These are phyloP conservation scores for Aplodontia rufa DNA, from an alignment of 2,113 vertebrate species.

Conservation along the genomic window DNA sequence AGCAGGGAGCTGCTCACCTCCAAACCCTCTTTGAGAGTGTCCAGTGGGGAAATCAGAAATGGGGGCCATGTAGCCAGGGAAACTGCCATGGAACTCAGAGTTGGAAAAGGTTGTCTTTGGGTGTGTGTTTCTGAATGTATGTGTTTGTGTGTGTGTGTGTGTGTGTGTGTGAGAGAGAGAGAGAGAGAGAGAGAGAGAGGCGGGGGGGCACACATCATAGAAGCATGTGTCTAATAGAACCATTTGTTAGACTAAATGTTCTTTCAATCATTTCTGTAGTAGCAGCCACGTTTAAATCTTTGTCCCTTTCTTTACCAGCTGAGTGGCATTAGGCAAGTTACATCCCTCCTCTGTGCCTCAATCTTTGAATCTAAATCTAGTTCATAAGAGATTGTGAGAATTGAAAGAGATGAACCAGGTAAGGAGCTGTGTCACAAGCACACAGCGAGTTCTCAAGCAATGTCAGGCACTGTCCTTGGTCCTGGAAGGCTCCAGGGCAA, in stretches of 20 bases:
- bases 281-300: slow-evolving; percentile 16
- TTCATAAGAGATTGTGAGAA: background rate
- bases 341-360: background rate
- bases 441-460: accelerated
- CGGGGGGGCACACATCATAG: background rate
- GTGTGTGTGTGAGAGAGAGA: too few relatives aligned
- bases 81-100: background rate
- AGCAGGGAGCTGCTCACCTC: slow-evolving; percentile 19
- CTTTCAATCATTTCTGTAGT: slow-evolving; percentile 23
- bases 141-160: background rate
- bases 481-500: background rate
- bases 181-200: too few relatives aligned
- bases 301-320: background rate
- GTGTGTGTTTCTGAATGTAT: background rate
- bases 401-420: background rate
- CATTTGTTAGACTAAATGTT: slow-evolving; percentile 31
- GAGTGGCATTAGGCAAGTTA: background rate
- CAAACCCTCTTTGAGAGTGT: background rate
- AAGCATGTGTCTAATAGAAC: slow-evolving; percentile 18
- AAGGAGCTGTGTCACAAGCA: background rate
- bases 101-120: background rate
- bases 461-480: background rate
- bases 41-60: slow-evolving; percentile 8
- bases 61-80: slow-evolving; percentile 42
- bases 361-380: background rate